Conservation (phyloP, 2,113 vertebrate species). For the Ahaetulla prasina region DNA sequence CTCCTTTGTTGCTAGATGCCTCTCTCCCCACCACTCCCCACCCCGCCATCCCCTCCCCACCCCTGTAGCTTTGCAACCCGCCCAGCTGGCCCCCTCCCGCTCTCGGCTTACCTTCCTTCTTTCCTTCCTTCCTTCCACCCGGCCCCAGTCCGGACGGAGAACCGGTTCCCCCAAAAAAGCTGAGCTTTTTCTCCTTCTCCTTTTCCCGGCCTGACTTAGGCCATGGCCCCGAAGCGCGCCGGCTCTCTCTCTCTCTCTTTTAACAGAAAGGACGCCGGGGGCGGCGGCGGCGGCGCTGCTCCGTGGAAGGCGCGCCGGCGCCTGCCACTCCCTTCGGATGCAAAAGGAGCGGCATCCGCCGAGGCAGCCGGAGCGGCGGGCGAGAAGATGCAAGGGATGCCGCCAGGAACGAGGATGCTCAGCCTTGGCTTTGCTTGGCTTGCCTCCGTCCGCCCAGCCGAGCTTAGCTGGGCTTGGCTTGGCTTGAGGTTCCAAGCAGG, state of each 20-base stretch:
- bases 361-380: neutral
- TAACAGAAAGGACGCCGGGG: neutral
- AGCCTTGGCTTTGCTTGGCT: neutral
- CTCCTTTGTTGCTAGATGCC: conserved; percentile 30
- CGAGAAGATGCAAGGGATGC: neutral
- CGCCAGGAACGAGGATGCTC: neutral
- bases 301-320: neutral
- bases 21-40: too few relatives aligned
- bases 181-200: neutral
- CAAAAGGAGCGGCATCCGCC: neutral
- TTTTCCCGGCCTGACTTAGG: neutral
- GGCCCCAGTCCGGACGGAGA: neutral
- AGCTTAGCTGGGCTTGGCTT: too few relatives aligned
- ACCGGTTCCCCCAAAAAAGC: neutral
- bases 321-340: neutral
- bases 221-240: neutral
- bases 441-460: neutral
- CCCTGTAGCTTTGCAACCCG: neutral
- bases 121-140: neutral
- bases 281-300: neutral
- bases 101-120: too few relatives aligned
- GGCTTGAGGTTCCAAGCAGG: neutral
- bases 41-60: neutral
- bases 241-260: neutral
- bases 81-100: neutral